Evolutionary conservation across 35 echinoderm and acorn worm genomes (phyloP).

Genomic region (Apostichopus parvimensis): DNA sequence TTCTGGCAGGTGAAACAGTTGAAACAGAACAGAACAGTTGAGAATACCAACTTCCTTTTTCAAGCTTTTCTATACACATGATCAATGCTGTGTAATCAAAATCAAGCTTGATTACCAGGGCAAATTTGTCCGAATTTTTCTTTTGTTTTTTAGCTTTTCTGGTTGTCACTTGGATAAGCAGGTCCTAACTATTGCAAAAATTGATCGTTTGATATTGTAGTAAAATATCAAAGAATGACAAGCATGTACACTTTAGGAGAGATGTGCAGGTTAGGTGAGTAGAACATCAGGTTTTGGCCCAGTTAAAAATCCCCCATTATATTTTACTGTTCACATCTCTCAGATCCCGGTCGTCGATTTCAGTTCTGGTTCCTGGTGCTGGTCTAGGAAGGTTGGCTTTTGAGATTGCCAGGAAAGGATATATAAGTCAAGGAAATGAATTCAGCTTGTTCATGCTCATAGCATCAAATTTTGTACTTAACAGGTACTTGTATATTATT

Average conservation of each 20-base stretch:
- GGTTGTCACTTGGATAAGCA: too few relatives aligned
- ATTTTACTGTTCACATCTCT: constrained; percentile 6
- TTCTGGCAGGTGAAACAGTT: too few relatives aligned
- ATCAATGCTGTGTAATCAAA: too few relatives aligned
- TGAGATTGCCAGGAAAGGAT: constrained; percentile 91
- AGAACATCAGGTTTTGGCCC: neutral
- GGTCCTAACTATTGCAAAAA: neutral
- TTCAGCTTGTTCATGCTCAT: constrained; percentile 98
- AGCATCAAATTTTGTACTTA: constrained; percentile 94
- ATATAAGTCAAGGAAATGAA: constrained; percentile 95
- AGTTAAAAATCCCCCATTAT: neutral
- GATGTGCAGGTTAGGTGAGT: too few relatives aligned
- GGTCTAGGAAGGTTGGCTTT: constrained; percentile 90
- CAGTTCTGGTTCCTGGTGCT: constrained; percentile 93
- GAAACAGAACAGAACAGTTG: too few relatives aligned
- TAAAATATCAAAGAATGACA: neutral
- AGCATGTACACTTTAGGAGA: too few relatives aligned
- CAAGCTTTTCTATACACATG: too few relatives aligned
- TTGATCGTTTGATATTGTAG: neutral
- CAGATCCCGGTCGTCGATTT: neutral
- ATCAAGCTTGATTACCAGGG: too few relatives aligned
- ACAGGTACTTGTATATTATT: constrained; percentile 54
- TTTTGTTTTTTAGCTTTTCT: neutral
- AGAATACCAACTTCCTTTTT: too few relatives aligned
- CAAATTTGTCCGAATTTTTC: neutral